Evolutionary conservation across 2,113 vertebrate genomes (phyloP), one percentile per base, ranked within the genome.

Genomic region (Pheucticus melanocephalus): DNA sequence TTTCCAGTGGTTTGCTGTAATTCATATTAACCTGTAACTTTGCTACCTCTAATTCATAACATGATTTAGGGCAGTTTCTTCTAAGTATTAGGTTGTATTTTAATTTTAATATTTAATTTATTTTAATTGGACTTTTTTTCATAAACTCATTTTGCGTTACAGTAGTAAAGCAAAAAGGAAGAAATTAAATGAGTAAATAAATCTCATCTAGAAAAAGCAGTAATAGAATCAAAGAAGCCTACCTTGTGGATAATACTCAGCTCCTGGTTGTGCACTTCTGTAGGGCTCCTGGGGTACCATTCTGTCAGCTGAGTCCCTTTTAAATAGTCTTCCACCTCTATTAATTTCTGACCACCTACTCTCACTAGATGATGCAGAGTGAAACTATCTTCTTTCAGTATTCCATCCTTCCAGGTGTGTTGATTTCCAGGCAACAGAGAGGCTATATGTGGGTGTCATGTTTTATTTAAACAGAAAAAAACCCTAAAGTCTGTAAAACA

Each of bases 311-410:
- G 61, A 71, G 59, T 35, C 53, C 91, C 66, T 95, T 93, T 97
- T 97, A 97, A 95, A 92, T 85, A 65, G 66, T 91, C 45, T 83
- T 21, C 70, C 40, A 48, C 56, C 37, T 65, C 8, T 27, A 33
- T 40, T 69, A 78, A 80, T 50, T 44, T 27, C 61, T 82, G 69
- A 53, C 50, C 65, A 82, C 87, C 33, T 94, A 87, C 47, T 92
- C 31, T 54, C 69, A 92, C 61, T 31, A 88, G 90, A 33, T 94
- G 87, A 94, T 91, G 42, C 44, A 95, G 33, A 95, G 45, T 94
- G 95, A 97, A 96, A 94, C 86, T 92, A 51, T 6, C 44, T 94
- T 50, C 94, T 97, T 97, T 97, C 96, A 95, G 22, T 82, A 95
- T 95, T 82, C 60, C 48, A 72, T 77, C 64, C 75, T 37, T 93